Base-by-base conservation (phyloP, 2,113 vertebrate species). In the Taxidea taxus region DNA sequence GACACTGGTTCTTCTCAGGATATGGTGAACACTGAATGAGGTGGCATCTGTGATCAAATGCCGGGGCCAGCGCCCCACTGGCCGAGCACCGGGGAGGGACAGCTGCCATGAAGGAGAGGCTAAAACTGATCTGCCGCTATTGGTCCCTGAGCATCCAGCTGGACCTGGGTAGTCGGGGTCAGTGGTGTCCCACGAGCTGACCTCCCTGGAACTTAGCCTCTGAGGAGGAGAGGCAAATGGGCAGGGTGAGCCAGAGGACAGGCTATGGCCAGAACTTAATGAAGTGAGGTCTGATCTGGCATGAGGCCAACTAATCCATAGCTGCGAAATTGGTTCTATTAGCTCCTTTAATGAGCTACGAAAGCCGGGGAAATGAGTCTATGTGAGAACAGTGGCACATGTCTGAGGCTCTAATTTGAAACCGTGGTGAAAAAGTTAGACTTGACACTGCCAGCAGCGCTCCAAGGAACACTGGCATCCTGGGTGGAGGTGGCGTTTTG, bases 321-420 rank as follows among this genome's bases (percentile, higher is more conserved):
- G 92, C 81, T 96, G 85, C 29, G 37, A 78, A 98, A 92, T 90
- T 95, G 94, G 77, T 94, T 95, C 97, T 84, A 89, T 97, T 97
- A 87, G 87, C 87, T 95, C 90, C 81, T 14, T 75, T 95, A 96
- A 96, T 82, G 92, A 97, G 97, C 81, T 92, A 90, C n/a, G 7
- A 91, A 95, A 97, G 87, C 95, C 15, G 37, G 68, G 83, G 37
- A 95, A 95, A 90, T 78, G 62, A 97, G 78, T 49, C 23, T 47
- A 25, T 62, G 91, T 75, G 82, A 84, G 91, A 96, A 87, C 85
- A 90, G 95, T 81, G 93, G 93, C 82, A 87, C 78, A 49, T 47
- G 80, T 75, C 85, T 16, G 72, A 80, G 89, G 60, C 83, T 93
- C 60, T 98, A 85, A 89, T 89, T 95, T 60, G 83, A 82, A 84